A percentile compares a stretch with the other conserved stretches of the same genome.
Evolutionary conservation across 2,113 vertebrate species (phyloP).

Genomic region (Colistium nudipinnis): DNA sequence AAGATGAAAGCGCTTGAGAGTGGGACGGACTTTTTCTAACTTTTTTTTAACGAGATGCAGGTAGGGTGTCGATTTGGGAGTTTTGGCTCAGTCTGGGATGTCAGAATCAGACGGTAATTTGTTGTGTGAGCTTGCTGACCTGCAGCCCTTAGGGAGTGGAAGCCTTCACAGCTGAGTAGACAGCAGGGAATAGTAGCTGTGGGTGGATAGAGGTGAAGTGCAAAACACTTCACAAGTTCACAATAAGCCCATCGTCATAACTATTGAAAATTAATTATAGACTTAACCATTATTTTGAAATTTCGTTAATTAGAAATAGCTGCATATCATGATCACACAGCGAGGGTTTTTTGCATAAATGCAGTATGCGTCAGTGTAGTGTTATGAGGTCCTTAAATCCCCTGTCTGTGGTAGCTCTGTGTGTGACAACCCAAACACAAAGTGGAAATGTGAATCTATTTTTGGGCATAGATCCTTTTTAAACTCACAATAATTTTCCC

Average conservation of each 20-base stretch:
- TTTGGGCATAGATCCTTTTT: constrained; percentile 12
- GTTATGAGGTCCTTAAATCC: background rate
- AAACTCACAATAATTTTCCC: constrained; percentile 18
- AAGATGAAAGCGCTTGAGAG: constrained; percentile 10
- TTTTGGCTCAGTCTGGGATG: constrained; percentile 17
- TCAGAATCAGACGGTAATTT: constrained; percentile 44
- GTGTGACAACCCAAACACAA: background rate
- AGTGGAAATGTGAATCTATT: constrained; percentile 21
- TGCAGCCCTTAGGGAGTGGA: constrained; percentile 35
- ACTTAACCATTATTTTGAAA: background rate
- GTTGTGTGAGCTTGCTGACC: constrained; percentile 33
- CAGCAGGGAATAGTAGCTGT: constrained; percentile 24
- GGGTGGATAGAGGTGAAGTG: background rate
- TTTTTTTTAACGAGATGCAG: background rate
- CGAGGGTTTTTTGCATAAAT: background rate
- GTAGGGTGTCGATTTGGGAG: constrained; percentile 32
- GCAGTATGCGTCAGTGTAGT: too few species aligned
- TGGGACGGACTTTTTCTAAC: background rate
- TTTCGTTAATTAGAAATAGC: background rate
- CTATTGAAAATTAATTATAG: too few species aligned
- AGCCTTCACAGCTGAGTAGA: constrained; percentile 5
- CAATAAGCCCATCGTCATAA: too few species aligned
- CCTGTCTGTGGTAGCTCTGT: background rate
- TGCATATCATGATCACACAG: background rate
- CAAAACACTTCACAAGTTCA: too few species aligned